These are phyloP conservation scores for Mustelus asterias DNA, from an alignment of 2,113 vertebrate species.

Conservation along the genomic window DNA sequence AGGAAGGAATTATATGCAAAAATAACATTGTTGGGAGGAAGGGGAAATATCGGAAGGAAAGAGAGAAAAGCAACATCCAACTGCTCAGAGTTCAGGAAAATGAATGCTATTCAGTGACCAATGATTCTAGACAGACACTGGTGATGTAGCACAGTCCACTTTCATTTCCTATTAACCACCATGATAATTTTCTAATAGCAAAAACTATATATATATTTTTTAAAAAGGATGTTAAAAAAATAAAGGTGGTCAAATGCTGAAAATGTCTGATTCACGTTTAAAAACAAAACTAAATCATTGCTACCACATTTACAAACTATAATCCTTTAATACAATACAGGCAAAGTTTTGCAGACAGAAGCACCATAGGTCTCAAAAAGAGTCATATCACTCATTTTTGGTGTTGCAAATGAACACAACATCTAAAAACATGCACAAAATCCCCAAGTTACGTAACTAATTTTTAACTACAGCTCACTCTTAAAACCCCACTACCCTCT, in stretches of 20 bases:
- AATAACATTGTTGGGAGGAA: not conserved
- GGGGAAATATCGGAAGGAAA: not conserved
- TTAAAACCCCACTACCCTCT: not conserved
- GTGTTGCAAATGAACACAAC: slow-evolving; percentile 18
- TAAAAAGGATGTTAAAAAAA: slow-evolving; percentile 4
- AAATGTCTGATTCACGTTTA: slow-evolving; percentile 23
- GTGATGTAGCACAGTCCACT: slow-evolving; percentile 16
- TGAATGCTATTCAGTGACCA: slow-evolving; percentile 5
- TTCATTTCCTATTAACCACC: slow-evolving; percentile 33
- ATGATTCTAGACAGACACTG: slow-evolving; percentile 17
- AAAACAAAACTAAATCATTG: slow-evolving; percentile 20
- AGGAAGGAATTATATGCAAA: not conserved
- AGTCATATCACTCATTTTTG: slow-evolving; percentile 35
- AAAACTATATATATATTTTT: not conserved
- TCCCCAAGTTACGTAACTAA: not conserved
- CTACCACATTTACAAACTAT: slow-evolving; percentile 31
- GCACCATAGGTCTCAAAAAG: slow-evolving; percentile 33
- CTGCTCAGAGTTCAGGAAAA: slow-evolving; percentile 2
- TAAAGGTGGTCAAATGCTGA: slow-evolving; percentile 30
- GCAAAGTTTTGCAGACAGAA: slow-evolving; percentile 20
- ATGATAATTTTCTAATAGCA: slow-evolving; percentile 7
- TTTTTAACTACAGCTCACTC: slow-evolving; percentile 15
- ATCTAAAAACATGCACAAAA: not conserved
- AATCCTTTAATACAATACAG: slow-evolving; percentile 30
- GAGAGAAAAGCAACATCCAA: not conserved